Evolutionary conservation across 2,888 invertebrate genomes (phyloP).

Genomic region (Ennomos erosarius): DNA sequence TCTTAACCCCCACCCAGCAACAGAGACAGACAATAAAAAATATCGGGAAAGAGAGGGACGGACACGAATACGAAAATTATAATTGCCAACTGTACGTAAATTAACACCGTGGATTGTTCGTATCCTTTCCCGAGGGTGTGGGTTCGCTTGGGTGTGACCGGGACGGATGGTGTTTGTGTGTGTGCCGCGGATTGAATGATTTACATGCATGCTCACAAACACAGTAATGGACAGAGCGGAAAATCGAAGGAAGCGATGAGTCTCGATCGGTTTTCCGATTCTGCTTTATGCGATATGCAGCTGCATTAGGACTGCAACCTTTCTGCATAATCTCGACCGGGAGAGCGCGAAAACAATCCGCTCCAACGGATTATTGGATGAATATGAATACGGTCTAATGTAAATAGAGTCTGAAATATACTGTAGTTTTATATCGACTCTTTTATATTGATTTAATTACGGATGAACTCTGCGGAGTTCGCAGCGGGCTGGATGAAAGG

Average conservation of each 20-base stretch:
- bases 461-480: conserved; percentile 4
- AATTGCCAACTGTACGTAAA: conserved; percentile 84
- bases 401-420: not conserved
- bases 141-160: conserved; percentile 50
- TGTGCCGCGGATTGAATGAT: conserved; percentile 64
- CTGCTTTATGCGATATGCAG: conserved; percentile 56
- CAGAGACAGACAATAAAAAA: conserved; percentile 75
- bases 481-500: conserved; percentile 1
- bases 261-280: conserved; percentile 72
- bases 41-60: conserved; percentile 73
- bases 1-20: conserved; percentile 69
- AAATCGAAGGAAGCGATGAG: conserved; percentile 76
- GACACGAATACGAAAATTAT: conserved; percentile 79
- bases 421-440: conserved; percentile 1
- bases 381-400: conserved; percentile 44
- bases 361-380: conserved; percentile 43
- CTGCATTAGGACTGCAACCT: conserved; percentile 42
- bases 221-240: conserved; percentile 78
- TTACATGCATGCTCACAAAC: conserved; percentile 81
- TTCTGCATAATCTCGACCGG: conserved; percentile 67
- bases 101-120: conserved; percentile 76
- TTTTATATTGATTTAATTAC: conserved; percentile 17
- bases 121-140: conserved; percentile 40
- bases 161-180: conserved; percentile 64
- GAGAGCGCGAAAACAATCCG: conserved; percentile 48